Conservation (phyloP, 2,888 invertebrate species). For the Augochlorella aurata region DNA sequence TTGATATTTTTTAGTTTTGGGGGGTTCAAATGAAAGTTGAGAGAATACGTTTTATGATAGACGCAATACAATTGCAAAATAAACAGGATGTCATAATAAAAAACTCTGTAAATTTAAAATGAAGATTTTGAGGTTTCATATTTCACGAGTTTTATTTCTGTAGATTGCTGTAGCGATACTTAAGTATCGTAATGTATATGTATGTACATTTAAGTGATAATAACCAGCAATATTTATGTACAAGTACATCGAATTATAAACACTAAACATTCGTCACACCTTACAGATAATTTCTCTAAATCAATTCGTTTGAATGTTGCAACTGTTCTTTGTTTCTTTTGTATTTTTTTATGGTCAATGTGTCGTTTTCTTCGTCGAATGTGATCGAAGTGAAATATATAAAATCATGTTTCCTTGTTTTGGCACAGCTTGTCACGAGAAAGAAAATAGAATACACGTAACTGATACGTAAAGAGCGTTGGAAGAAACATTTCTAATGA, state of each 20-base stretch:
- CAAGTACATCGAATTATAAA: slow-evolving; percentile 80
- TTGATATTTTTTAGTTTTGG: background rate
- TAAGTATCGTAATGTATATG: slow-evolving; percentile 79
- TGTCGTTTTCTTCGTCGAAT: slow-evolving; percentile 7
- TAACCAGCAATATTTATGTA: slow-evolving; percentile 79
- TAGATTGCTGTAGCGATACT: slow-evolving; percentile 77
- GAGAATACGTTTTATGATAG: background rate
- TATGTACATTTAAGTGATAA: slow-evolving; percentile 78
- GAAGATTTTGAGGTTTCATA: slow-evolving; percentile 39
- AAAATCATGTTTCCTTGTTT: slow-evolving; percentile 48
- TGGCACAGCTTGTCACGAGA: slow-evolving; percentile 53
- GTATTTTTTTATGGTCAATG: slow-evolving; percentile 13
- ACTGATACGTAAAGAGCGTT: slow-evolving; percentile 29
- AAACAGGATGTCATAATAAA: background rate
- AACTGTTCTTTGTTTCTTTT: slow-evolving; percentile 24
- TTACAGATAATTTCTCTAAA: slow-evolving; percentile 70
- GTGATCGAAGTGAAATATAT: slow-evolving; percentile 43
- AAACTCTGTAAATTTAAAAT: background rate
- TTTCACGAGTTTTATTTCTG: slow-evolving; percentile 75
- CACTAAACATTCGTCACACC: slow-evolving; percentile 73
- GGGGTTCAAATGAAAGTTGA: background rate
- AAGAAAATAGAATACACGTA: slow-evolving; percentile 46
- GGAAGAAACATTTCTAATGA: slow-evolving; percentile 56
- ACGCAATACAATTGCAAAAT: background rate
- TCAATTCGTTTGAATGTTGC: slow-evolving; percentile 64